A percentile compares a stretch with the other conserved stretches of the same genome.
phyloP scores from a whole-genome alignment of 2,113 vertebrate genomes.

The Megalops atlanticus region DNA sequence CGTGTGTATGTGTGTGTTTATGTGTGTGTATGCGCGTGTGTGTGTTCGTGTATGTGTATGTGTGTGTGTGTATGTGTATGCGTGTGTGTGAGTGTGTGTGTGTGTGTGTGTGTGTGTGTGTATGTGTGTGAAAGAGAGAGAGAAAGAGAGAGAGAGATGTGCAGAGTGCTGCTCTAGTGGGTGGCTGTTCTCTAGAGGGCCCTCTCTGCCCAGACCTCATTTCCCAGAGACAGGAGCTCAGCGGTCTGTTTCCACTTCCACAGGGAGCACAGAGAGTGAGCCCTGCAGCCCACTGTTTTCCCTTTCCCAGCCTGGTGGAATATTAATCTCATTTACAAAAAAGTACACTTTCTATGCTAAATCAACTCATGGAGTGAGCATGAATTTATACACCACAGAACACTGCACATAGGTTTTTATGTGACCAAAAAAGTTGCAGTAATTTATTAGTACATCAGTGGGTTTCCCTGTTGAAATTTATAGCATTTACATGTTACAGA shows the following conservation, averaged over 20 bases:
- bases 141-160: too few species aligned
- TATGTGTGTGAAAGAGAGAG: constrained; percentile 6
- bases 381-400: too few species aligned
- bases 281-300: constrained; percentile 1
- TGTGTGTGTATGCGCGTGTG: constrained; percentile 32
- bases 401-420: too few species aligned
- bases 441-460: too few species aligned
- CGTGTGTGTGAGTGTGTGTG: too few species aligned
- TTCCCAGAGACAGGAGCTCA: not conserved
- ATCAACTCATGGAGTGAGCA: too few species aligned
- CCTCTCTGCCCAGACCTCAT: not conserved
- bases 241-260: constrained; percentile 22
- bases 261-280: not conserved
- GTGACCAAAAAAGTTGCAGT: too few species aligned
- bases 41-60: too few species aligned
- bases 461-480: too few species aligned
- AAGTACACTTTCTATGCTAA: not conserved
- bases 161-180: not conserved
- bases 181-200: not conserved
- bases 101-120: too few species aligned
- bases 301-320: not conserved
- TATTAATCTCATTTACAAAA: constrained; percentile 19
- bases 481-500: too few species aligned
- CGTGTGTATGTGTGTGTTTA: not conserved
- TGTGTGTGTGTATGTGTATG: constrained; percentile 12